Percentiles rank a stretch among this genome's conserved stretches.
Evolutionary conservation across 92 coral and sea anemone genomes (phyloP).

Genomic region (Epizoanthus ramosus): DNA sequence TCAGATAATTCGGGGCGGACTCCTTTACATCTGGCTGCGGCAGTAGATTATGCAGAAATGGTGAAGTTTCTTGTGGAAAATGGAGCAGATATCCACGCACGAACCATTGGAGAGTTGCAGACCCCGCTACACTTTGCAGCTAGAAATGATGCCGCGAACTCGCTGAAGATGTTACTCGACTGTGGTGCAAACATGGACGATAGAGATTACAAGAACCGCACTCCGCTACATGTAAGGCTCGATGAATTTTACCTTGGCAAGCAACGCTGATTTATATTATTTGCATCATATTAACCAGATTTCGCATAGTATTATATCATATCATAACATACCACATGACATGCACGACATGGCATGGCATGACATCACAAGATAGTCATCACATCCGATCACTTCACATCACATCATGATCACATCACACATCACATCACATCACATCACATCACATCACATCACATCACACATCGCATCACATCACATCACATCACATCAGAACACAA

Average conservation of each 20-base stretch:
- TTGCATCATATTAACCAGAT: not conserved
- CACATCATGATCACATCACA: no score
- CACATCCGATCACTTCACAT: no score
- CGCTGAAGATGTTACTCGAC: slow-evolving; percentile 83
- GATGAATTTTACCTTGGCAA: not conserved
- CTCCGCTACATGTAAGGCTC: slow-evolving; percentile 80
- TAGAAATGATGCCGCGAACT: slow-evolving; percentile 84
- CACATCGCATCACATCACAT: no score
- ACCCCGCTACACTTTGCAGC: slow-evolving; percentile 96
- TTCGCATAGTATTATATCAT: no score
- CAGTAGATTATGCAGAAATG: slow-evolving; percentile 98
- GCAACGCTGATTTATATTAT: not conserved
- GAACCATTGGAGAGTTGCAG: slow-evolving; percentile 81
- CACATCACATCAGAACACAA: no score
- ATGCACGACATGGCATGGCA: no score
- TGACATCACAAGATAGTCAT: no score
- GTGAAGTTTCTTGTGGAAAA: slow-evolving; percentile 80
- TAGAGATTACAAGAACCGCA: slow-evolving; percentile 85
- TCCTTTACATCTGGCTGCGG: slow-evolving; percentile 92
- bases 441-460: no score
- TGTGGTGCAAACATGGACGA: slow-evolving; percentile 85
- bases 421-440: no score
- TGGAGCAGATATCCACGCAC: slow-evolving; percentile 86
- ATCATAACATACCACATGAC: no score
- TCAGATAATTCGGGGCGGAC: slow-evolving; percentile 92